Percentiles rank a stretch among this genome's conserved stretches.
Evolutionary conservation across 2,113 vertebrate species (phyloP).

Genomic region (Grus americana): DNA sequence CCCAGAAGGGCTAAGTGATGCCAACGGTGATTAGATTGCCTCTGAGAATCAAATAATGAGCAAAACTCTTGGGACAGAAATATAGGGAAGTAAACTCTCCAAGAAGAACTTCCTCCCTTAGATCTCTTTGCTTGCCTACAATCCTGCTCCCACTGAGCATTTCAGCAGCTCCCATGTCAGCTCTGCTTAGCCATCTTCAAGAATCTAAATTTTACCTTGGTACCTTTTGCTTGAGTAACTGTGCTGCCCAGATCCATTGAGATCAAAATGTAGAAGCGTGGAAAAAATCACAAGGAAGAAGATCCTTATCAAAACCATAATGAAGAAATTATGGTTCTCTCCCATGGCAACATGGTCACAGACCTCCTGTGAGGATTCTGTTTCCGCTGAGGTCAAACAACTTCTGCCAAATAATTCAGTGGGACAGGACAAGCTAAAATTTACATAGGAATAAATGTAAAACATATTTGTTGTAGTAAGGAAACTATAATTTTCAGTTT

Average conservation of each 20-base stretch:
- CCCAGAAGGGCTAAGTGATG: background rate
- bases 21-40: background rate
- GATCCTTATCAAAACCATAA: background rate
- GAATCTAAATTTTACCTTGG: background rate
- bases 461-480: background rate
- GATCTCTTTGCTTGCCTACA: background rate
- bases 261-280: background rate
- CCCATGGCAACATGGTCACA: background rate
- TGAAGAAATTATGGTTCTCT: background rate
- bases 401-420: background rate
- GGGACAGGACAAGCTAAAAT: background rate
- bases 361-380: background rate
- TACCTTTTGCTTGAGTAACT: background rate
- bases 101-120: background rate
- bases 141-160: background rate
- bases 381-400: background rate
- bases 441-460: background rate
- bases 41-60: conserved; percentile 9
- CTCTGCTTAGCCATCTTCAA: background rate
- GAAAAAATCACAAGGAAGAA: background rate
- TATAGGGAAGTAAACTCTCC: background rate
- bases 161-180: background rate
- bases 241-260: background rate
- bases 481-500: background rate
- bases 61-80: conserved; percentile 11